Conservation (phyloP, 2,797 vertebrate species). For the Galago senegalensis region DNA sequence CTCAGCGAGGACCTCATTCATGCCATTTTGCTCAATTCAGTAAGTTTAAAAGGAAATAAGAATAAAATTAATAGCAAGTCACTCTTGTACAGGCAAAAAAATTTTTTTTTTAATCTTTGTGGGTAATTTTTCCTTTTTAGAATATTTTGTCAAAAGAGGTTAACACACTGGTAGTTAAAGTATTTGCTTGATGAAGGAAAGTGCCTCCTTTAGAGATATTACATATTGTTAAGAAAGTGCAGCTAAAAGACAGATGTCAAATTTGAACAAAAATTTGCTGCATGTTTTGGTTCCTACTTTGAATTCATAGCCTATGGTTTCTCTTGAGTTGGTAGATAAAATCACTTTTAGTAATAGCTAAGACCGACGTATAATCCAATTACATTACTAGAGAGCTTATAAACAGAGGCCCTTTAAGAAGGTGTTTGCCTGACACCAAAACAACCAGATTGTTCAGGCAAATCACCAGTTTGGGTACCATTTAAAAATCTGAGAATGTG, state of each 20-base stretch:
- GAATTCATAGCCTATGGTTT: neutral
- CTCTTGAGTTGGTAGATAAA: conserved; percentile 37
- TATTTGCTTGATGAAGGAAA: conserved; percentile 20
- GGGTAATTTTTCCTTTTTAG: neutral
- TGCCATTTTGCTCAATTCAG: conserved; percentile 51
- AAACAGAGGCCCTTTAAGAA: neutral
- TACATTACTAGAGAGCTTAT: neutral
- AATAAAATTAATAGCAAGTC: conserved; percentile 35
- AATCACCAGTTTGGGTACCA: neutral
- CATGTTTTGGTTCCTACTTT: conserved; percentile 6
- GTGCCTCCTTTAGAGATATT: neutral
- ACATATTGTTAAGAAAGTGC: neutral
- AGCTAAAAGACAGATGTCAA: neutral
- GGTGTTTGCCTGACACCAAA: neutral
- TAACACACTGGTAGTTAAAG: conserved; percentile 44
- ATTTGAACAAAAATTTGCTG: neutral
- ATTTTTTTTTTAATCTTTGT: neutral
- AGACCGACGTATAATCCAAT: neutral
- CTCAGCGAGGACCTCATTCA: conserved; percentile 66
- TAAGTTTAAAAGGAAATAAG: conserved; percentile 6
- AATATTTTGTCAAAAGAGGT: neutral
- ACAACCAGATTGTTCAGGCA: accelerated
- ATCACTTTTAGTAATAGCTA: neutral
- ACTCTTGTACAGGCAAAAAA: conserved; percentile 26
- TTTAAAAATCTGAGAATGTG: neutral